A percentile compares a stretch with the other conserved stretches of the same genome.
Evolutionary conservation across 2,888 invertebrate genomes (phyloP).

Genomic region (Melieria omissa): DNA sequence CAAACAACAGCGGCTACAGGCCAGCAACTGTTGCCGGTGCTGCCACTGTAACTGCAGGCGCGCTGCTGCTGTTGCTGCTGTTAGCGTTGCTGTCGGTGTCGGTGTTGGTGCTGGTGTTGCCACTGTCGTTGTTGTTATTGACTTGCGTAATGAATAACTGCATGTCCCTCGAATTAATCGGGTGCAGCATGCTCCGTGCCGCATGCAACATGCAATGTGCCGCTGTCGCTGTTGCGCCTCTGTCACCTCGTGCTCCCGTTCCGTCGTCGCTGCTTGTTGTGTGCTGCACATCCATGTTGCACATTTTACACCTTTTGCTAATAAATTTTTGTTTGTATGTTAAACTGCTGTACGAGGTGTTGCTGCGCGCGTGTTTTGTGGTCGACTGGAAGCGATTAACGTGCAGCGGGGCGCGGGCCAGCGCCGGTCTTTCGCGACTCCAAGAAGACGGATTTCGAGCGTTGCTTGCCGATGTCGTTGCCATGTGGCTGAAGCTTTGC

Average conservation of each 20-base stretch:
- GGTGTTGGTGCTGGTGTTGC: not conserved
- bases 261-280: not conserved
- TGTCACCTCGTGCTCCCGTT: conserved; percentile 1
- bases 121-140: conserved; percentile 22
- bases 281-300: conserved; percentile 27
- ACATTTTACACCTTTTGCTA: conserved; percentile 27
- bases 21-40: conserved; percentile 1
- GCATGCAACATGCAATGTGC: conserved; percentile 25
- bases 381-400: not conserved
- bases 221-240: conserved; percentile 8
- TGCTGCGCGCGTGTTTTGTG: not conserved
- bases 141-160: conserved; percentile 43
- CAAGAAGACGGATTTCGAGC: not conserved
- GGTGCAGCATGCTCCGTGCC: conserved; percentile 37
- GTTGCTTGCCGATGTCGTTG: conserved; percentile 15
- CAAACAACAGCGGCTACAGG: conserved; percentile 16
- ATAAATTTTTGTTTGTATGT: conserved; percentile 29
- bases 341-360: conserved; percentile 21
- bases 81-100: not conserved
- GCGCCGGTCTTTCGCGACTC: not conserved
- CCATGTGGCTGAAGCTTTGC: conserved; percentile 5
- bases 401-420: not conserved
- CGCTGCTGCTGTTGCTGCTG: not conserved
- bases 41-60: conserved; percentile 6
- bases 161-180: conserved; percentile 47